phyloP scores from a whole-genome alignment of 2,113 vertebrate species.

The Mormyrus lacerda region DNA sequence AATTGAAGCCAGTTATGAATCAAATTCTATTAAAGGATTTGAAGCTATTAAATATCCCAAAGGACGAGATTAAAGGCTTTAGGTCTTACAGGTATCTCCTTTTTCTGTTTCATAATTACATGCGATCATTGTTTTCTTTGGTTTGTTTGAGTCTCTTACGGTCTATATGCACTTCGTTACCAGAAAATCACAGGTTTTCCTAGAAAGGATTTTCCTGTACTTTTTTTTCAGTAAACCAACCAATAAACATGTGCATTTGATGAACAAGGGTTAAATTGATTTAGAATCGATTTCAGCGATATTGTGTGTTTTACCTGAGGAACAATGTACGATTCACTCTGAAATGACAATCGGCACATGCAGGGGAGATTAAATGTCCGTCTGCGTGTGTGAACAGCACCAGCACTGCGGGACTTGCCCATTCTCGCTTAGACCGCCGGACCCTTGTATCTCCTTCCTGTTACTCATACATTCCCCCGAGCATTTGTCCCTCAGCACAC shows the following conservation, averaged over 20 bases:
- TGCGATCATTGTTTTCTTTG: not conserved
- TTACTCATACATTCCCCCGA: slow-evolving; percentile 2
- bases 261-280: not conserved
- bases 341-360: not conserved
- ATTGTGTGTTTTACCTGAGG: not conserved
- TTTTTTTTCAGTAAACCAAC: not conserved
- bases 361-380: not conserved
- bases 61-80: not conserved
- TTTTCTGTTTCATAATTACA: not conserved
- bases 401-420: not conserved
- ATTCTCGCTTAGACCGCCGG: not conserved
- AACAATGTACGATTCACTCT: not conserved
- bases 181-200: not conserved
- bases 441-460: slow-evolving; percentile 8
- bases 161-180: not conserved
- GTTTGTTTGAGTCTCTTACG: not conserved
- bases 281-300: not conserved
- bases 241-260: not conserved
- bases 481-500: not conserved
- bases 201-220: not conserved
- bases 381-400: not conserved
- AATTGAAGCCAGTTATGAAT: not conserved
- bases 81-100: not conserved
- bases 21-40: not conserved
- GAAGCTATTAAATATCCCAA: not conserved